These are phyloP conservation scores for Brachyistius frenatus DNA, from an alignment of 2,113 vertebrate species.

Conservation along the genomic window DNA sequence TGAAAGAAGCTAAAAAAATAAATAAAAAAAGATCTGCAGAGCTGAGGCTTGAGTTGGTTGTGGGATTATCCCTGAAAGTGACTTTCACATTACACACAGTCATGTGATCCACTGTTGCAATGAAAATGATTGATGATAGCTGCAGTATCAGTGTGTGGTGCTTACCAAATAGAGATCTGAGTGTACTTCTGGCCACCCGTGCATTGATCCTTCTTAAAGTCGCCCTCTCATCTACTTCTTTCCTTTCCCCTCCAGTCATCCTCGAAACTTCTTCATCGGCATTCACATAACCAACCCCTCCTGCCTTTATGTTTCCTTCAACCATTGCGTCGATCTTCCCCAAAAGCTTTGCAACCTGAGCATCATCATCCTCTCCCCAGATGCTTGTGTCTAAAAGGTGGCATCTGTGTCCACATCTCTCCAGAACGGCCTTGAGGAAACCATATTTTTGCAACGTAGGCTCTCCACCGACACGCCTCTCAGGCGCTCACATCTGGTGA, in stretches of 20 bases:
- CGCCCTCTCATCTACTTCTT: constrained; percentile 27
- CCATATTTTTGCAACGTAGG: constrained; percentile 6
- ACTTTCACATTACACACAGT: background rate
- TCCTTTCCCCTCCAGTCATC: constrained; percentile 18
- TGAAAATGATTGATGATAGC: background rate
- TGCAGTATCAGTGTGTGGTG: background rate
- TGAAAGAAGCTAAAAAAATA: too few species aligned
- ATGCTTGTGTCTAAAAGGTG: constrained; percentile 61
- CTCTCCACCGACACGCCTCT: constrained; percentile 31
- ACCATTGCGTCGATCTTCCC: constrained; percentile 45
- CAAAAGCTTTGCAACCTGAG: constrained; percentile 46
- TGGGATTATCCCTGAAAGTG: background rate
- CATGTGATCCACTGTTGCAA: background rate
- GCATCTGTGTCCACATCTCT: constrained; percentile 53
- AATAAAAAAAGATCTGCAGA: too few species aligned
- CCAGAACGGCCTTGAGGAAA: constrained; percentile 36
- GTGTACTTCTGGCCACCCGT: constrained; percentile 24
- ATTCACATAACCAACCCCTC: constrained; percentile 34
- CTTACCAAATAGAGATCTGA: constrained; percentile 50
- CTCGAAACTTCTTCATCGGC: background rate
- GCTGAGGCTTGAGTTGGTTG: background rate
- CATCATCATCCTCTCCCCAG: constrained; percentile 20
- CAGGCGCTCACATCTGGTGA: constrained; percentile 52
- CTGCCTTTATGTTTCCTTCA: constrained; percentile 12
- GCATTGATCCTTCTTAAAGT: background rate